Evolutionary conservation across 1,140 invertebrate genomes (phyloP), one percentile per base, ranked within the genome.

Genomic region (Drosophila nannoptera): DNA sequence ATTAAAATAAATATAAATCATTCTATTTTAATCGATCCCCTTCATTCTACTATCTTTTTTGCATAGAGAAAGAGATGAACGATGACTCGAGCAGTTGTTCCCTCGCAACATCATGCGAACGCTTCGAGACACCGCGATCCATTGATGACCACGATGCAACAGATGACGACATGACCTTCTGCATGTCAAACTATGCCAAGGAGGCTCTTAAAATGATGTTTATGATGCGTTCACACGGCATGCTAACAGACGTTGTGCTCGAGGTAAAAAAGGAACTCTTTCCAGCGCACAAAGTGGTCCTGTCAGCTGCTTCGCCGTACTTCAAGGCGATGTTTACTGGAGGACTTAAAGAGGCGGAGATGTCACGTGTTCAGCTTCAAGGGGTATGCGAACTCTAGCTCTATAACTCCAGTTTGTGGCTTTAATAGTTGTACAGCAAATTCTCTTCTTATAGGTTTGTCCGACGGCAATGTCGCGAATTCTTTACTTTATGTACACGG

Each of bases 291-390:
- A 95, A 97, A 91, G 94, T 98, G 11, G 94, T 99, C 31, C 91
- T 99, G 43, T 97, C 97, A 4, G 96, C 97, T 1, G 96, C 95
- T 60, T 98, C 97, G 91, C 97, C 97, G 3, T 99, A 98, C 89
- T 98, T 98, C 87, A 97, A 97, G 93, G 97, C 97, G 42, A 98
- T 98, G 97, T 98, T 97, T 88, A 96, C 95, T 2, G 94, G 95
- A 55, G 95, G 95, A 1, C 92, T 97, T 67, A 94, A 95, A 77
- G 97, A 97, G 90, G 93, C 94, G 73, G 95, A 96, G 80, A 97
- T 96, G 95, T 93, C 93, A 0, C 92, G 93, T 4, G 94, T 97
- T 6, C 94, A 94, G 69, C 90, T 98, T 31, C 96, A 97, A 86
- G 96, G 96, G 46, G 95, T 98, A 42, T 77, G 88, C 78, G 22